phyloP scores from a whole-genome alignment of 2,113 vertebrate genomes.

The Gulo gulo region DNA sequence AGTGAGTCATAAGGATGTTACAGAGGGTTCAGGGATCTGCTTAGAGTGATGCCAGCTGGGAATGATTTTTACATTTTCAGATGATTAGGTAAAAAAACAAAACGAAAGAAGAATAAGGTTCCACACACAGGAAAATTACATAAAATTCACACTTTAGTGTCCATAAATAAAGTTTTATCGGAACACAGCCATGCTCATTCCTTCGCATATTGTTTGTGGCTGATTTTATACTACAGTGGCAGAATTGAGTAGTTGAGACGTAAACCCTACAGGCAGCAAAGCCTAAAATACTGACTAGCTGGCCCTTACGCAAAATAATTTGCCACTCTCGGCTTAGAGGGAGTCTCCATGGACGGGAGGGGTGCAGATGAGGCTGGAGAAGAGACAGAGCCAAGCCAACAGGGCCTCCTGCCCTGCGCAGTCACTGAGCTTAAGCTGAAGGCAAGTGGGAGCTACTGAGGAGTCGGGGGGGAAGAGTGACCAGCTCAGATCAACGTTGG shows the following conservation, averaged over 20 bases:
- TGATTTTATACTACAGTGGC: background rate
- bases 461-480: background rate
- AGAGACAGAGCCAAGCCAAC: background rate
- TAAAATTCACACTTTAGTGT: background rate
- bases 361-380: background rate
- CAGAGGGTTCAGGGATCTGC: no score
- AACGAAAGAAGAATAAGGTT: background rate
- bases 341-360: background rate
- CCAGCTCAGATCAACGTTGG: background rate
- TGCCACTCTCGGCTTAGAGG: background rate
- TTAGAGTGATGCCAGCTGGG: background rate
- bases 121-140: background rate
- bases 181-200: background rate
- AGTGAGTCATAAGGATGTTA: background rate
- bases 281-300: background rate
- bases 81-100: background rate
- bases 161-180: conserved; percentile 49
- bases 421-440: background rate
- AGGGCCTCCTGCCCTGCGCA: background rate
- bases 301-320: background rate
- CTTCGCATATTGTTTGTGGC: background rate
- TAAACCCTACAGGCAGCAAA: background rate
- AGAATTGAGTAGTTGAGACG: background rate
- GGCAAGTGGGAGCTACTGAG: background rate
- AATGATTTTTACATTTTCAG: background rate